Percentiles rank a stretch among this genome's conserved stretches.
Conservation (phyloP, 2,797 vertebrate genomes). For the Sitta carolinensis region DNA sequence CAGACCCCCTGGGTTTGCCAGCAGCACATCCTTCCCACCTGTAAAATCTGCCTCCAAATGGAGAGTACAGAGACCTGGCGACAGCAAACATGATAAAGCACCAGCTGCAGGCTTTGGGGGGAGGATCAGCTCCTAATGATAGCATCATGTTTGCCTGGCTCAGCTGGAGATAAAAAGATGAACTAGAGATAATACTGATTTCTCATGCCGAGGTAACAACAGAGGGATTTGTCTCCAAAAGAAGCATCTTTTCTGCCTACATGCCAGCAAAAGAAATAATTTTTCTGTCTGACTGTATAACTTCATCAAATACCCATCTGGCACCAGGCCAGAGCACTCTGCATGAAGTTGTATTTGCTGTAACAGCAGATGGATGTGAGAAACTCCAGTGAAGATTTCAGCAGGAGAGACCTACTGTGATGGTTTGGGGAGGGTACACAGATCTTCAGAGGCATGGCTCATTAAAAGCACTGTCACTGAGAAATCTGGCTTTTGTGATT, state of each 20-base stretch:
- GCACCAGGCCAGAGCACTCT: neutral
- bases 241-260: neutral
- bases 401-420: neutral
- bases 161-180: neutral
- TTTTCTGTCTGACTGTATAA: neutral
- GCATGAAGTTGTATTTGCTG: neutral
- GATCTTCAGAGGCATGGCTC: neutral
- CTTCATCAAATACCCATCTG: neutral
- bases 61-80: neutral
- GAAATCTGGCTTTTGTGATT: neutral
- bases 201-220: neutral
- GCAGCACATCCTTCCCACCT: fast-evolving
- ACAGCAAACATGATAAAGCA: neutral
- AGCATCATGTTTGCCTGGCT: neutral
- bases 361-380: neutral
- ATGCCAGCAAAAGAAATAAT: neutral
- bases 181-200: neutral
- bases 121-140: neutral
- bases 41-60: neutral
- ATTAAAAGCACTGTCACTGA: neutral
- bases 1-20: neutral
- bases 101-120: neutral
- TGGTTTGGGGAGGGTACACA: neutral
- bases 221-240: neutral
- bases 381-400: neutral